Conservation (phyloP, 2,888 invertebrate species). For the Tipula unca region DNA sequence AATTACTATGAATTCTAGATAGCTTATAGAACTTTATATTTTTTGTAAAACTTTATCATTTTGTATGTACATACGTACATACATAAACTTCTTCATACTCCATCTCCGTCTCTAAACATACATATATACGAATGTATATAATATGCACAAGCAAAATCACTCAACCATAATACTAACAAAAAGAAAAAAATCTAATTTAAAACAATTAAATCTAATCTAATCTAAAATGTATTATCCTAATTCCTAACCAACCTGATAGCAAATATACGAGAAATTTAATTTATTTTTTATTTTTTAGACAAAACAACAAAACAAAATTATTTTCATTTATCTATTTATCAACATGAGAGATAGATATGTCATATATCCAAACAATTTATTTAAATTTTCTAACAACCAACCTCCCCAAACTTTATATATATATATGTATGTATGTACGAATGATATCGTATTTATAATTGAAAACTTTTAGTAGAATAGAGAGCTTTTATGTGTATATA, state of each 20-base stretch:
- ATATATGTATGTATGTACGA: no score
- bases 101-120: background rate
- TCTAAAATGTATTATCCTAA: background rate
- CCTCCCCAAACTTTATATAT: background rate
- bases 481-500: background rate
- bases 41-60: background rate
- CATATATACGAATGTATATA: background rate
- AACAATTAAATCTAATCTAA: constrained; percentile 14
- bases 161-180: background rate
- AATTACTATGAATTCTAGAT: background rate
- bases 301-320: background rate
- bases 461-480: background rate
- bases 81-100: background rate
- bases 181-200: background rate
- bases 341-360: constrained; percentile 1
- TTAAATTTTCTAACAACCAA: background rate
- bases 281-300: background rate
- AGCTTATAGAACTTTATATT: background rate
- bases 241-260: background rate
- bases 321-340: background rate
- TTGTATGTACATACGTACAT: background rate
- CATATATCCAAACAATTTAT: background rate
- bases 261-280: background rate
- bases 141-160: background rate
- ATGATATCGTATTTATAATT: background rate